These are phyloP conservation scores for Amphimedon queenslandica DNA, from an alignment of 37 sponge, comb jelly and placozoan genomes.

Conservation along the genomic window DNA sequence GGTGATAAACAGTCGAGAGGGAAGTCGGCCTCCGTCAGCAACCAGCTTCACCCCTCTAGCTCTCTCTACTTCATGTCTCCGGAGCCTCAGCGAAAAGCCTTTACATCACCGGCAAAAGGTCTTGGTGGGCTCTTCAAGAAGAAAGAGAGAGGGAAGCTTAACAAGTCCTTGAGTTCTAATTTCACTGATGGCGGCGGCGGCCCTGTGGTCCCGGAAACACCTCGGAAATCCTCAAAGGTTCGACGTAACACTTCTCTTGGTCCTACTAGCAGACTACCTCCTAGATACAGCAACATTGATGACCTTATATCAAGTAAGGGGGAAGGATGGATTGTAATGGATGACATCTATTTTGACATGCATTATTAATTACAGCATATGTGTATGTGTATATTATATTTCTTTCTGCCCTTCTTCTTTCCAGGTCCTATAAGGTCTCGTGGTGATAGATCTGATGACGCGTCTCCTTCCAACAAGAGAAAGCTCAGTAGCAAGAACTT, in stretches of 20 bases:
- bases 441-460: background rate
- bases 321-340: too few species aligned
- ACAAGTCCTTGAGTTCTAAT: background rate
- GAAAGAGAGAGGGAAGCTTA: background rate
- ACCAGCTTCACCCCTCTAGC: background rate
- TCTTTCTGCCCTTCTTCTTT: too few species aligned
- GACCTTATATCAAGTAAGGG: too few species aligned
- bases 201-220: background rate
- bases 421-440: background rate
- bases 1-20: background rate
- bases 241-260: too few species aligned
- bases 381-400: too few species aligned
- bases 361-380: too few species aligned
- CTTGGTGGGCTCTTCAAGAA: background rate
- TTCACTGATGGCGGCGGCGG: background rate
- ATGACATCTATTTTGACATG: too few species aligned
- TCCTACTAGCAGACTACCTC: too few species aligned
- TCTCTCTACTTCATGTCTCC: background rate
- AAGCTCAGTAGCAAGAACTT: background rate
- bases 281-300: background rate
- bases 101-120: background rate
- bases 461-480: background rate
- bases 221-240: background rate
- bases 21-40: background rate
- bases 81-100: background rate